These are phyloP conservation scores for Choristoneura fumiferana DNA, from an alignment of 1,140 invertebrate species.

Conservation along the genomic window DNA sequence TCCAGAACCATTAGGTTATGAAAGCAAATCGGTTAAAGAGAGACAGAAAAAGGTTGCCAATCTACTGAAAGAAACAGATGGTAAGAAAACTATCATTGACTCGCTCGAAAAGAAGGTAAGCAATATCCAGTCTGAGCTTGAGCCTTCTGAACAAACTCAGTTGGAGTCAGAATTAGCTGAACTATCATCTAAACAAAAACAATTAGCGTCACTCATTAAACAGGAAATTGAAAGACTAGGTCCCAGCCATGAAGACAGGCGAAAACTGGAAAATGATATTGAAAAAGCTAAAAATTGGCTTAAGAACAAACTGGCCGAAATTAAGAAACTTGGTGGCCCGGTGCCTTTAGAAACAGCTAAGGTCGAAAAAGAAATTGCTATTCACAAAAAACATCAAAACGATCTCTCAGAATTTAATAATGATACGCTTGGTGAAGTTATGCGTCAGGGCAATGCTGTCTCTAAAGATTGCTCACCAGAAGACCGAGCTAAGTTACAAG, in stretches of 20 bases:
- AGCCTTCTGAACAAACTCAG: constrained; percentile 86
- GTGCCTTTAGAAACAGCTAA: constrained; percentile 85
- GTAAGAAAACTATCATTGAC: constrained; percentile 89
- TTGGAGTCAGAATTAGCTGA: constrained; percentile 83
- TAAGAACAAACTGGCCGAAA: constrained; percentile 85
- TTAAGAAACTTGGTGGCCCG: constrained; percentile 86
- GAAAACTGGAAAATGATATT: constrained; percentile 87
- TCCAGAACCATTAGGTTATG: constrained; percentile 84
- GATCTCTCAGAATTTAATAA: constrained; percentile 90
- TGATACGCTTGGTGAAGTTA: constrained; percentile 85
- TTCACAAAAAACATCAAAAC: constrained; percentile 85
- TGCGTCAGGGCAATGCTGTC: constrained; percentile 86
- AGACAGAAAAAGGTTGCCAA: constrained; percentile 84
- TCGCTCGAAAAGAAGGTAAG: constrained; percentile 89
- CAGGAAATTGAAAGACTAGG: constrained; percentile 85
- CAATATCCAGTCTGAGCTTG: constrained; percentile 91
- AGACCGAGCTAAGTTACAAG: constrained; percentile 83
- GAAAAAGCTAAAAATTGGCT: constrained; percentile 89
- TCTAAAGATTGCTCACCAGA: constrained; percentile 89
- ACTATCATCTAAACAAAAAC: constrained; percentile 84
- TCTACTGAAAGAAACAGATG: constrained; percentile 90
- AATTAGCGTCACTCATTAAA: constrained; percentile 84
- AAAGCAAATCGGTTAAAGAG: constrained; percentile 86
- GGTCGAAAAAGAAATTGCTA: constrained; percentile 88
- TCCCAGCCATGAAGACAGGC: constrained; percentile 83